These are phyloP conservation scores for Scomberomorus guttatus DNA, from an alignment of 2,797 vertebrate genomes.

Conservation along the genomic window DNA sequence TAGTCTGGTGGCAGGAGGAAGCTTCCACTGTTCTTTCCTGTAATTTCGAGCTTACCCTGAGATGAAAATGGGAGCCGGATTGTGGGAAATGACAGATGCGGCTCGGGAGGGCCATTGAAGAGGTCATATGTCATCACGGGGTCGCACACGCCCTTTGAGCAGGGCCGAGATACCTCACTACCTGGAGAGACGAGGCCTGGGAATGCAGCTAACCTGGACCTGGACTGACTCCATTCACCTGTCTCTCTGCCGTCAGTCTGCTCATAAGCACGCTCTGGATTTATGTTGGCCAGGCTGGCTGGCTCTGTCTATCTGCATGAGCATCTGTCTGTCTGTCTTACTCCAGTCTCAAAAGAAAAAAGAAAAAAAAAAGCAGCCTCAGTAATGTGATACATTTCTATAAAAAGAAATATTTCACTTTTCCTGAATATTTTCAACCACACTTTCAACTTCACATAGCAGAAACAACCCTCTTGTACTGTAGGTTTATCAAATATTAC, in stretches of 20 bases:
- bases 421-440: conserved; percentile 14
- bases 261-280: conserved; percentile 35
- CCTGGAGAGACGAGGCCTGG: conserved; percentile 72
- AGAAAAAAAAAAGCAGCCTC: background rate
- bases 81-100: conserved; percentile 84
- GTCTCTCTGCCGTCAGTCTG: conserved; percentile 32
- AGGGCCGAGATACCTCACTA: conserved; percentile 66
- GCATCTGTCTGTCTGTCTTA: conserved; percentile 31
- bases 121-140: conserved; percentile 84
- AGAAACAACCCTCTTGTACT: conserved; percentile 20
- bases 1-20: conserved; percentile 53
- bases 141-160: conserved; percentile 80
- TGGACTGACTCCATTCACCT: conserved; percentile 63
- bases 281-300: conserved; percentile 30
- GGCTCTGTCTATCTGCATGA: conserved; percentile 9
- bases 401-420: conserved; percentile 17
- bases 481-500: conserved; percentile 53
- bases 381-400: conserved; percentile 19
- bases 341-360: background rate
- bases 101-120: conserved; percentile 79
- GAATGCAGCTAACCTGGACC: conserved; percentile 62
- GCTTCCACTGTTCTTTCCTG: conserved; percentile 80
- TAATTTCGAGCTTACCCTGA: conserved; percentile 83
- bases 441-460: background rate
- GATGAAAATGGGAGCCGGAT: conserved; percentile 80